Evolutionary conservation across 2,113 vertebrate species (phyloP).

Genomic region (Seriola quinqueradiata): DNA sequence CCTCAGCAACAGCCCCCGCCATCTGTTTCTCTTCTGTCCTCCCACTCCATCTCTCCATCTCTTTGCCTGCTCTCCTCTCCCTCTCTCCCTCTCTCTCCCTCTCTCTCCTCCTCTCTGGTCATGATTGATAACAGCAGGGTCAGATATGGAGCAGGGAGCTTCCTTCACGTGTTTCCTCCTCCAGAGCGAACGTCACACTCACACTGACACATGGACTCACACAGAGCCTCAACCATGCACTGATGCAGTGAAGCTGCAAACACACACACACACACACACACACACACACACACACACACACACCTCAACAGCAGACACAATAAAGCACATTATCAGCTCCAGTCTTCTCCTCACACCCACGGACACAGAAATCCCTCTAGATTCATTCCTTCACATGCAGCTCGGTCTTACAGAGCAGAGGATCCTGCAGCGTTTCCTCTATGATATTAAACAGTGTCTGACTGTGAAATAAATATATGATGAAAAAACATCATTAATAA

Average conservation of each 20-base stretch:
- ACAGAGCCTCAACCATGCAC: conserved; percentile 10
- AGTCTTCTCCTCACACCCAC: conserved; percentile 54
- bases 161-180: conserved; percentile 58
- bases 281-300: background rate
- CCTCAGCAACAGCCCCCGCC: conserved; percentile 17
- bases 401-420: background rate
- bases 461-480: background rate
- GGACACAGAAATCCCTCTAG: conserved; percentile 29
- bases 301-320: conserved; percentile 45
- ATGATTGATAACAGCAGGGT: conserved; percentile 63
- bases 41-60: conserved; percentile 17
- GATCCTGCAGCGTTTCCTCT: background rate
- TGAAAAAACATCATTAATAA: background rate
- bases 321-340: conserved; percentile 48
- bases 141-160: conserved; percentile 54
- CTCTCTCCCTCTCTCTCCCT: background rate
- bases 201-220: background rate
- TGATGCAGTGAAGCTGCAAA: background rate
- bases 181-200: conserved; percentile 27
- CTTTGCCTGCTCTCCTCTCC: conserved; percentile 2
- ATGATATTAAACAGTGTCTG: background rate
- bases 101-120: conserved; percentile 36
- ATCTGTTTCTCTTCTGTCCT: conserved; percentile 39
- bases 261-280: background rate
- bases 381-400: conserved; percentile 1